Conservation (phyloP, 1,140 invertebrate species). For the Anagrus nilaparvatae region DNA sequence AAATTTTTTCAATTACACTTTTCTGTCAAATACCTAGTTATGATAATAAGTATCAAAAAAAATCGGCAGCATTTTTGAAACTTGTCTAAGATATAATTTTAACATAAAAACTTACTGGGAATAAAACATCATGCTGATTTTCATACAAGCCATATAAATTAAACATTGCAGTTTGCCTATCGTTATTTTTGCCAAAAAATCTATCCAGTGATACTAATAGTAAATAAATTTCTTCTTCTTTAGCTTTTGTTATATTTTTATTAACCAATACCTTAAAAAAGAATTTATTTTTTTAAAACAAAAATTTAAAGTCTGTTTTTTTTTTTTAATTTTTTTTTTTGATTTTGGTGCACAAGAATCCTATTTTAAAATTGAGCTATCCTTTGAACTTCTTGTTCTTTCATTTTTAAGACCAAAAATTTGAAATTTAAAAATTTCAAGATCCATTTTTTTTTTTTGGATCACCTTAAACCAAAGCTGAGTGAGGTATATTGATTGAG, state of each 20-base stretch:
- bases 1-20: too few species aligned
- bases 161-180: constrained; percentile 49
- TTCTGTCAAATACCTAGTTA: constrained; percentile 2
- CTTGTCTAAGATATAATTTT: constrained; percentile 5
- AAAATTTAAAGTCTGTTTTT: constrained; percentile 3
- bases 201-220: constrained; percentile 55
- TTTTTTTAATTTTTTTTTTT: constrained; percentile 8
- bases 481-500: too few species aligned
- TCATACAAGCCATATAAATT: constrained; percentile 57
- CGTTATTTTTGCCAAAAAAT: constrained; percentile 53
- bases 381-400: too few species aligned
- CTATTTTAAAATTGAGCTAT: not conserved
- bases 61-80: not conserved
- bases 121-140: constrained; percentile 49
- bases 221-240: constrained; percentile 53
- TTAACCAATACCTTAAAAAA: constrained; percentile 44
- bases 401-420: too few species aligned
- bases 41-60: not conserved
- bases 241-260: constrained; percentile 42
- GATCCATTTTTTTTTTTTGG: too few species aligned
- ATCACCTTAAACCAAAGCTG: too few species aligned
- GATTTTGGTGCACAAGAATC: not conserved
- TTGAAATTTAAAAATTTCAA: too few species aligned
- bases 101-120: constrained; percentile 43
- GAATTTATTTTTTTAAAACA: constrained; percentile 5